These are phyloP conservation scores for Philereme vetulata DNA, from an alignment of 2,888 invertebrate species.

Conservation along the genomic window DNA sequence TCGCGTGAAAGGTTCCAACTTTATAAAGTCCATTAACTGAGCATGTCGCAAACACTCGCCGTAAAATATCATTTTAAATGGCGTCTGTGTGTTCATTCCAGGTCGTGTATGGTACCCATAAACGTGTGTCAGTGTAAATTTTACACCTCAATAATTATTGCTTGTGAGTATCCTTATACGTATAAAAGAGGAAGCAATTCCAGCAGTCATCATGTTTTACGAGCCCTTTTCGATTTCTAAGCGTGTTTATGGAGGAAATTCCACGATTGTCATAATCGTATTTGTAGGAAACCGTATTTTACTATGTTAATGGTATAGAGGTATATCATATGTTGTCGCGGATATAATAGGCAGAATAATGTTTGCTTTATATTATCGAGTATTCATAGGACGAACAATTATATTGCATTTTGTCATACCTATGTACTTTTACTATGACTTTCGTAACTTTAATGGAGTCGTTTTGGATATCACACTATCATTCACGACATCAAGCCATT, in stretches of 20 bases:
- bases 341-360: constrained; percentile 14
- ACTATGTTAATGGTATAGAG: constrained; percentile 30
- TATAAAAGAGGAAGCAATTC: constrained; percentile 69
- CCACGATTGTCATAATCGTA: constrained; percentile 51
- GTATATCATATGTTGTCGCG: constrained; percentile 19
- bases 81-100: constrained; percentile 42
- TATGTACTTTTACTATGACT: constrained; percentile 3
- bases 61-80: constrained; percentile 65
- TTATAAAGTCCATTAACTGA: constrained; percentile 72
- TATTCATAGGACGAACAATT: constrained; percentile 7
- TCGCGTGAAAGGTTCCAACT: constrained; percentile 70
- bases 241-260: constrained; percentile 59
- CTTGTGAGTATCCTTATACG: constrained; percentile 51
- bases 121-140: constrained; percentile 71
- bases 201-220: constrained; percentile 67
- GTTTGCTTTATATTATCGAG: constrained; percentile 12
- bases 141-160: constrained; percentile 72
- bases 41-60: constrained; percentile 65
- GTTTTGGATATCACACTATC: constrained; percentile 23
- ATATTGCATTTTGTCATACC: constrained; percentile 12
- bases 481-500: constrained; percentile 26
- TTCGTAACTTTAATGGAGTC: constrained; percentile 21
- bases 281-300: constrained; percentile 42
- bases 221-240: constrained; percentile 66
- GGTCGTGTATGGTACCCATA: constrained; percentile 52